phyloP scores from a whole-genome alignment of 2,888 invertebrate genomes.

The Parthenolecanium corni region DNA sequence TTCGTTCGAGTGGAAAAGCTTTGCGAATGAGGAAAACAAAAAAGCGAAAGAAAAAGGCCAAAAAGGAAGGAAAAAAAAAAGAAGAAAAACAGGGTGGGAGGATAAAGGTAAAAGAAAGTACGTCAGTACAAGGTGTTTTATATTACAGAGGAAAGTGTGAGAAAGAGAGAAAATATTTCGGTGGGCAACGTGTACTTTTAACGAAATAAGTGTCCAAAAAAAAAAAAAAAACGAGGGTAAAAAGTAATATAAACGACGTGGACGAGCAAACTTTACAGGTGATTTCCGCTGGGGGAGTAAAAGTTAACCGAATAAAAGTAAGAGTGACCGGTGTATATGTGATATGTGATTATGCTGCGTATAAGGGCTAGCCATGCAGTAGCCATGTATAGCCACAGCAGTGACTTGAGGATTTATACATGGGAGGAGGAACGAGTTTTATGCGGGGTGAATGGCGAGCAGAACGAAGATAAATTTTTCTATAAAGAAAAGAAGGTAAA shows the following conservation, averaged over 20 bases:
- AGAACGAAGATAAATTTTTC: no score
- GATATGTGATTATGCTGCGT: slow-evolving; percentile 19
- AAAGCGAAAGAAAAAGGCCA: background rate
- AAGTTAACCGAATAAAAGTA: background rate
- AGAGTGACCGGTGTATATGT: slow-evolving; percentile 12
- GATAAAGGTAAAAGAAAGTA: no score
- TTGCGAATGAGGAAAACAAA: background rate
- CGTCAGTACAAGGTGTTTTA: background rate
- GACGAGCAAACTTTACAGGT: slow-evolving; percentile 17
- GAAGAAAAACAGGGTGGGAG: background rate
- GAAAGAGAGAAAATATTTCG: background rate
- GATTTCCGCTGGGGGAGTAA: slow-evolving; percentile 19
- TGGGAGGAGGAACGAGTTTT: no score
- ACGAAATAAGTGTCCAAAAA: slow-evolving; percentile 17
- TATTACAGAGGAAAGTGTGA: background rate
- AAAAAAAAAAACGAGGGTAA: no score
- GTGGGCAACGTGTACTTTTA: slow-evolving; percentile 1
- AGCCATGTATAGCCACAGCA: no score
- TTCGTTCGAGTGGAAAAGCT: background rate
- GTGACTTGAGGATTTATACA: no score
- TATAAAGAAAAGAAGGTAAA: background rate
- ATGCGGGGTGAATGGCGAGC: no score
- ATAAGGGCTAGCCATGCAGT: background rate
- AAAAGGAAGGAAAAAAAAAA: background rate
- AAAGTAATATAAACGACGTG: slow-evolving; percentile 1